phyloP scores from a whole-genome alignment of 2,888 invertebrate genomes.

The Latheticus oryzae region DNA sequence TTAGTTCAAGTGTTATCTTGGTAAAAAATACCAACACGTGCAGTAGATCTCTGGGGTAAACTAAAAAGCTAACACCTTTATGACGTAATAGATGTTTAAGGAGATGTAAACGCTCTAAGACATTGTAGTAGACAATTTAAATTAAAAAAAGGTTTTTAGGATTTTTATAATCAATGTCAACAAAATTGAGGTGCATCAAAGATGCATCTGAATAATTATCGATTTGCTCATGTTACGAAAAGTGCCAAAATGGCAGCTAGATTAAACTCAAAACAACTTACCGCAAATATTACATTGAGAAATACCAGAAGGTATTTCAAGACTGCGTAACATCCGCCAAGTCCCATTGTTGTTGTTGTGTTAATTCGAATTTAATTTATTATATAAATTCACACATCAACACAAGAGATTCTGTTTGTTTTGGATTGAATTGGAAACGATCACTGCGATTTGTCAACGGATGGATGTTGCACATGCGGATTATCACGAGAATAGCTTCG shows the following conservation, averaged over 20 bases:
- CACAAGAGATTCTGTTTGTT: slow-evolving; percentile 29
- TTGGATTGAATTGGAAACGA: slow-evolving; percentile 29
- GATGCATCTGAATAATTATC: no score
- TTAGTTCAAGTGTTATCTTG: background rate
- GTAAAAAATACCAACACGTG: no score
- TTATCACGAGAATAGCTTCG: slow-evolving; percentile 12
- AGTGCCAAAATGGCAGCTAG: slow-evolving; percentile 52
- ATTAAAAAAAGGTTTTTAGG: no score
- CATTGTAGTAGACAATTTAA: no score
- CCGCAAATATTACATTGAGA: slow-evolving; percentile 80
- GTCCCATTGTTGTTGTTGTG: slow-evolving; percentile 69
- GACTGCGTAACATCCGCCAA: slow-evolving; percentile 77
- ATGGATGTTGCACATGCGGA: slow-evolving; percentile 31
- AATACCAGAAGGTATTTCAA: slow-evolving; percentile 79
- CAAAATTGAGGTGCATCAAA: no score
- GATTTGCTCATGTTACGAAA: slow-evolving; percentile 29
- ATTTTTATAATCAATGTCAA: no score
- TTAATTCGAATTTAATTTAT: slow-evolving; percentile 9
- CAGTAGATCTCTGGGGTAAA: no score
- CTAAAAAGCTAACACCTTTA: no score
- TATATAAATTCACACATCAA: slow-evolving; percentile 19
- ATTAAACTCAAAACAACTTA: slow-evolving; percentile 65
- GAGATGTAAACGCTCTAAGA: slow-evolving; percentile 27
- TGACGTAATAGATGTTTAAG: slow-evolving; percentile 37
- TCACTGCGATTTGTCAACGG: slow-evolving; percentile 33